Percentiles rank a stretch among this genome's conserved stretches.
phyloP scores from a whole-genome alignment of 2,797 vertebrate species.

The Pangasius macronema region DNA sequence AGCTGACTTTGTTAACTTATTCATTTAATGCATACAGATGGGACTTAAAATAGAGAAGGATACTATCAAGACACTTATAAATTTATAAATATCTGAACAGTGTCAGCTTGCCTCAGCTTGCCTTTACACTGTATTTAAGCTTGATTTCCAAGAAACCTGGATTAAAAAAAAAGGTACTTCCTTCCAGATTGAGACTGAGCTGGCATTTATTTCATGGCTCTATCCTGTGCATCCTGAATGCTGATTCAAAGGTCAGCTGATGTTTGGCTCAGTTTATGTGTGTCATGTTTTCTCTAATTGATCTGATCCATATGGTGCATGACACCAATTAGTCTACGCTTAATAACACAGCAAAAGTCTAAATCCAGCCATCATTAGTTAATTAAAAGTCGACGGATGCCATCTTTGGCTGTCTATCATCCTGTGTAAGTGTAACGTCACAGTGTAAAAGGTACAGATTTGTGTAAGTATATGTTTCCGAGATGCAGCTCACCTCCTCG shows the following conservation, averaged over 20 bases:
- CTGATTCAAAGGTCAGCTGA: constrained; percentile 20
- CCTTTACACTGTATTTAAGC: background rate
- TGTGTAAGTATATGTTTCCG: background rate
- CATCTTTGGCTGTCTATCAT: background rate
- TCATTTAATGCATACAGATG: background rate
- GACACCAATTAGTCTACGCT: constrained; percentile 11
- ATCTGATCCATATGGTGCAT: background rate
- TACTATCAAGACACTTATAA: background rate
- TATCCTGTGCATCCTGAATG: background rate
- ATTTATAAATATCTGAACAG: background rate
- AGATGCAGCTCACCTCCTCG: constrained; percentile 85
- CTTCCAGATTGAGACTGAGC: background rate
- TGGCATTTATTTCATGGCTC: constrained; percentile 2
- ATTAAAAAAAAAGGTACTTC: background rate
- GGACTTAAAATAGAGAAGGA: background rate
- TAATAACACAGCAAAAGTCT: constrained; percentile 1
- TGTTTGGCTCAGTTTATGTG: background rate
- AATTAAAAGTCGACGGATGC: background rate
- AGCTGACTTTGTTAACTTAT: background rate
- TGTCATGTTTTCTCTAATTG: constrained; percentile 12
- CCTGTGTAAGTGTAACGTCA: background rate
- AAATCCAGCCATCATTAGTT: background rate
- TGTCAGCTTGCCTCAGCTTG: background rate
- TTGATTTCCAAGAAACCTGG: background rate
- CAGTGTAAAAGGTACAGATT: background rate